phyloP scores from a whole-genome alignment of 2,797 vertebrate genomes.

The Nannoperca australis region DNA sequence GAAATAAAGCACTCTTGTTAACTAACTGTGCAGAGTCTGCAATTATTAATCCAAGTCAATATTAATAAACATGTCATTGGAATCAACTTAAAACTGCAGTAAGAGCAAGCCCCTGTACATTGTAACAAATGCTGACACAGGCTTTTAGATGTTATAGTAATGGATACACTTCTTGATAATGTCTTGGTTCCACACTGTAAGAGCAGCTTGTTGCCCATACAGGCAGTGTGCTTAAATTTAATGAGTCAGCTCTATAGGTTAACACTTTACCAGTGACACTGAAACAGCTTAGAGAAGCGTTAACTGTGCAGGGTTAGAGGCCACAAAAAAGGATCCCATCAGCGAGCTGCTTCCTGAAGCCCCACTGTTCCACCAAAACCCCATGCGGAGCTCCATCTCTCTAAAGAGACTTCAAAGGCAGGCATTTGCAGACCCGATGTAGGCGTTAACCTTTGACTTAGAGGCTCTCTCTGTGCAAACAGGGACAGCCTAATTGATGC shows the following conservation, averaged over 20 bases:
- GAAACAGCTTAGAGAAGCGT: conserved; percentile 33
- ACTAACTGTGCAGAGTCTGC: conserved; percentile 25
- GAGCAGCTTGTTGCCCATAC: conserved; percentile 28
- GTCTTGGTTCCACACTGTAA: background rate
- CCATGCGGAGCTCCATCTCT: conserved; percentile 68
- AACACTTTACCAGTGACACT: conserved; percentile 36
- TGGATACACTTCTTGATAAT: background rate
- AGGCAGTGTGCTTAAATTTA: conserved; percentile 44
- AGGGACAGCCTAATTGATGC: conserved; percentile 68
- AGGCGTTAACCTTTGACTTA: conserved; percentile 85
- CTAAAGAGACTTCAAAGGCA: conserved; percentile 84
- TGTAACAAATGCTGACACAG: conserved; percentile 20
- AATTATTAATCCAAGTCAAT: conserved; percentile 39
- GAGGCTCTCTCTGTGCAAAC: conserved; percentile 61
- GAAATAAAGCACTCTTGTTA: conserved; percentile 50
- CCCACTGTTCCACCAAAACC: conserved; percentile 62
- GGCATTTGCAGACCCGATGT: conserved; percentile 73
- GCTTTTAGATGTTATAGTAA: conserved; percentile 11
- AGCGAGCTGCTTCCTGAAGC: conserved; percentile 66
- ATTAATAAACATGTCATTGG: conserved; percentile 39
- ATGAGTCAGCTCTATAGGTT: conserved; percentile 44
- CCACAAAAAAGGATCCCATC: conserved; percentile 56
- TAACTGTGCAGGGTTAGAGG: conserved; percentile 51
- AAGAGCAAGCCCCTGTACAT: background rate
- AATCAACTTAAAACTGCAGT: conserved; percentile 37